These are phyloP conservation scores for Entelurus aequoreus DNA, from an alignment of 2,113 vertebrate species.

Conservation along the genomic window DNA sequence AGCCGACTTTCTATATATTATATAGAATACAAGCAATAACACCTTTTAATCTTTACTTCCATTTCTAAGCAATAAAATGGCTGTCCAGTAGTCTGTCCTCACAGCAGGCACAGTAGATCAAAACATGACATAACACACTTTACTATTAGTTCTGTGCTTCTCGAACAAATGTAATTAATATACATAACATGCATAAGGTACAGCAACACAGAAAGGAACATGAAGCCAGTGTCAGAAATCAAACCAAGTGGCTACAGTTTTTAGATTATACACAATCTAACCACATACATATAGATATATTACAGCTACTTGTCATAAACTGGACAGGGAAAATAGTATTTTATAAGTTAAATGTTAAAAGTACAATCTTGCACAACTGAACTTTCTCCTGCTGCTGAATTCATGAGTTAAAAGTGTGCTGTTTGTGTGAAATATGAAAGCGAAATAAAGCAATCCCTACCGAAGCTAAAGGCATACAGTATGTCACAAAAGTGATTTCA, in stretches of 20 bases:
- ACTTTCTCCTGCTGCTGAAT: slow-evolving; percentile 26
- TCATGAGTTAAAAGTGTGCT: slow-evolving; percentile 24
- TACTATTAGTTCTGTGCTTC: slow-evolving; percentile 44
- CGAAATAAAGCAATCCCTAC: not conserved
- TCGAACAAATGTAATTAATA: slow-evolving; percentile 61
- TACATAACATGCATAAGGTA: slow-evolving; percentile 64
- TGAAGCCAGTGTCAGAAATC: slow-evolving; percentile 66
- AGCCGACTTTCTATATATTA: slow-evolving; percentile 45
- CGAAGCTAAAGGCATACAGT: not conserved
- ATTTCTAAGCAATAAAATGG: slow-evolving; percentile 23
- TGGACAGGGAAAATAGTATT: slow-evolving; percentile 22
- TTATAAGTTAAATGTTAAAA: slow-evolving; percentile 49
- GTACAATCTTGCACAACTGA: slow-evolving; percentile 66
- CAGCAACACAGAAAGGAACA: slow-evolving; percentile 50
- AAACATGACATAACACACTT: slow-evolving; percentile 29
- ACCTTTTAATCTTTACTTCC: slow-evolving; percentile 33
- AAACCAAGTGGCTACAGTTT: slow-evolving; percentile 47
- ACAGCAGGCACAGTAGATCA: slow-evolving; percentile 49
- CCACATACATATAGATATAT: slow-evolving; percentile 59
- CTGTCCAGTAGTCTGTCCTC: slow-evolving; percentile 49
- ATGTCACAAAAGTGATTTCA: no score
- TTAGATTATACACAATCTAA: slow-evolving; percentile 63
- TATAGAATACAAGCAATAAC: slow-evolving; percentile 45
- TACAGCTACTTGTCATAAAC: slow-evolving; percentile 50
- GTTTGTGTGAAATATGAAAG: slow-evolving; percentile 2